A percentile compares a stretch with the other conserved stretches of the same genome.
These are phyloP conservation scores for Vidua chalybeata DNA, from an alignment of 2,113 vertebrate genomes.

Conservation along the genomic window DNA sequence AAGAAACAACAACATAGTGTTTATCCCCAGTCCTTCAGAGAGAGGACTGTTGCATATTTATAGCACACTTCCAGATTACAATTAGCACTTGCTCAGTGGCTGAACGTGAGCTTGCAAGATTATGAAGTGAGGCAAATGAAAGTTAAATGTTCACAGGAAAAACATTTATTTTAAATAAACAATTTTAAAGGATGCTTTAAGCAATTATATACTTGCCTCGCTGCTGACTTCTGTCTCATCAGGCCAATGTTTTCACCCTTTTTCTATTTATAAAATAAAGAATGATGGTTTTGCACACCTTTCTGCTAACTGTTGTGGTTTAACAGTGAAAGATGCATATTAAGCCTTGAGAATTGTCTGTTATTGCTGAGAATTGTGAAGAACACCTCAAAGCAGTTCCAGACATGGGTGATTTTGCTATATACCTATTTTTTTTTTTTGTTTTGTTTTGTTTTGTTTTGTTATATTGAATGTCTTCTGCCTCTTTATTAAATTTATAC, in stretches of 20 bases:
- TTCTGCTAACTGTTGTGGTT: not conserved
- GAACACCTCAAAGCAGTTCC: not conserved
- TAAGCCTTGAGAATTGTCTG: not conserved
- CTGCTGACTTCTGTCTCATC: not conserved
- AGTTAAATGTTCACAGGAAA: not conserved
- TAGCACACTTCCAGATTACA: not conserved
- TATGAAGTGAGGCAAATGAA: not conserved
- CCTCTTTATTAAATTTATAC: not conserved
- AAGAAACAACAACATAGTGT: not conserved
- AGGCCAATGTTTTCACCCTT: not conserved
- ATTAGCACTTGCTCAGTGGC: not conserved
- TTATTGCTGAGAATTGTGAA: not conserved
- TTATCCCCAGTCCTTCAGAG: not conserved
- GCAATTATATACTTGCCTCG: not conserved
- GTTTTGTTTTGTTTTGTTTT: not conserved
- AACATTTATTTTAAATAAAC: not conserved
- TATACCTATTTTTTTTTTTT: accelerated
- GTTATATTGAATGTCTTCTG: not conserved
- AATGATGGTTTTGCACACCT: not conserved
- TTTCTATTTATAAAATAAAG: not conserved
- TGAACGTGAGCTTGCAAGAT: constrained; percentile 8
- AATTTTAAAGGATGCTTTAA: not conserved
- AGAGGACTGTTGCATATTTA: constrained; percentile 5
- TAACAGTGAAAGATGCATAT: not conserved
- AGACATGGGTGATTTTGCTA: not conserved